These are phyloP conservation scores for Poeciliopsis presidionis DNA, from an alignment of 2,797 vertebrate genomes.

Conservation along the genomic window DNA sequence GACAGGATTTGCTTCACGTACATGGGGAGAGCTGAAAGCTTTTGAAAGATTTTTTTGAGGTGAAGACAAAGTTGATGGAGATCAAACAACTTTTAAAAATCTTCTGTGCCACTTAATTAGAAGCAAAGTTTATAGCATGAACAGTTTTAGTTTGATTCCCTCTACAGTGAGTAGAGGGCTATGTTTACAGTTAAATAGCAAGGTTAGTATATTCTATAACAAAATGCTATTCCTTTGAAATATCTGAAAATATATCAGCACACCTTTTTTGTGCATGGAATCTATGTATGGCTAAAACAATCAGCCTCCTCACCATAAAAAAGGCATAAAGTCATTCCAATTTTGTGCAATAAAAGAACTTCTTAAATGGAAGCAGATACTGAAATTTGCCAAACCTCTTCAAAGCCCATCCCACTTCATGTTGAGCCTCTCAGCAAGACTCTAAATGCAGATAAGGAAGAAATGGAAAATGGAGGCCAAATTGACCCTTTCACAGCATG, in stretches of 20 bases:
- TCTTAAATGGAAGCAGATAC: constrained; percentile 83
- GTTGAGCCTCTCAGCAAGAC: constrained; percentile 85
- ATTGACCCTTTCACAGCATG: constrained; percentile 98
- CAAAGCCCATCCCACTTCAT: constrained; percentile 66
- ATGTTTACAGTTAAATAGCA: not conserved
- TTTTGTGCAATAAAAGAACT: constrained; percentile 81
- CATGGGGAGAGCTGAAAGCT: constrained; percentile 48
- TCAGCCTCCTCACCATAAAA: constrained; percentile 27
- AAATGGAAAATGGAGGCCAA: constrained; percentile 98
- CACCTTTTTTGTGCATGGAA: not conserved
- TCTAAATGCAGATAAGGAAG: constrained; percentile 90
- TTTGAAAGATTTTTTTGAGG: constrained; percentile 40
- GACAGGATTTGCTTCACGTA: constrained; percentile 50
- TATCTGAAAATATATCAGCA: not conserved
- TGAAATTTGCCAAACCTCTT: constrained; percentile 86
- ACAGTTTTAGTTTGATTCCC: not conserved
- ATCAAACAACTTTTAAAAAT: constrained; percentile 33
- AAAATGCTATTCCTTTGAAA: not conserved
- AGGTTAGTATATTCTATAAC: not conserved
- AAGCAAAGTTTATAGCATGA: not conserved
- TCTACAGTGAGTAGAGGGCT: not conserved
- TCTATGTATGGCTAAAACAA: constrained; percentile 8
- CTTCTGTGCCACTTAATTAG: not conserved
- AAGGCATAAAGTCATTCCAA: constrained; percentile 69
- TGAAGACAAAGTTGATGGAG: constrained; percentile 21